Conservation (phyloP, 2,888 invertebrate genomes). For the Lasioglossum leucozonium region DNA sequence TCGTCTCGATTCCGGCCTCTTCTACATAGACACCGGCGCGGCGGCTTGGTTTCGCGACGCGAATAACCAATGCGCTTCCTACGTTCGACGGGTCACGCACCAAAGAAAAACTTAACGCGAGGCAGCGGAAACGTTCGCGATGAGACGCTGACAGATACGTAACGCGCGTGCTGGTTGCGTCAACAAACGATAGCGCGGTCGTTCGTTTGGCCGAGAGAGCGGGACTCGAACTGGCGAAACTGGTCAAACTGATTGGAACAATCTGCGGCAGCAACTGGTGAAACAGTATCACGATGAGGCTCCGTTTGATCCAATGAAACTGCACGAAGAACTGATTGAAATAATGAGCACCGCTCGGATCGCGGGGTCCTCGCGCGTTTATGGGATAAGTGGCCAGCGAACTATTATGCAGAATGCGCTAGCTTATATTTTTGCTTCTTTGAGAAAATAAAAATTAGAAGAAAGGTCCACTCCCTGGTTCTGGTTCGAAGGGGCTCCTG, state of each 20-base stretch:
- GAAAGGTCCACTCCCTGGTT: too few species aligned
- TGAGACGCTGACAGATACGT: not conserved
- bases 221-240: not conserved
- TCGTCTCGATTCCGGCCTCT: conserved; percentile 6
- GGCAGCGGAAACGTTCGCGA: conserved; percentile 18
- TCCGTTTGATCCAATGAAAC: conserved; percentile 2
- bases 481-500: not conserved
- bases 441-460: too few species aligned
- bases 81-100: not conserved
- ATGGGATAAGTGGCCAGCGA: not conserved
- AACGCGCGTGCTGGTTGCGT: not conserved
- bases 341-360: not conserved
- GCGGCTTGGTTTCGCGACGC: conserved; percentile 13
- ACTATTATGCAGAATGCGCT: too few species aligned
- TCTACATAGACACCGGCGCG: too few species aligned
- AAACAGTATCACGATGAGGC: not conserved
- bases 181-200: conserved; percentile 2
- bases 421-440: too few species aligned
- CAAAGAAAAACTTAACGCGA: not conserved
- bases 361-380: not conserved
- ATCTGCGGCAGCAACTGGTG: not conserved
- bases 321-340: not conserved
- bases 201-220: not conserved
- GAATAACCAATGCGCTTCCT: conserved; percentile 48
- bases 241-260: not conserved